Base-by-base conservation (phyloP, 2,797 vertebrate species). In the Anabas testudineus region DNA sequence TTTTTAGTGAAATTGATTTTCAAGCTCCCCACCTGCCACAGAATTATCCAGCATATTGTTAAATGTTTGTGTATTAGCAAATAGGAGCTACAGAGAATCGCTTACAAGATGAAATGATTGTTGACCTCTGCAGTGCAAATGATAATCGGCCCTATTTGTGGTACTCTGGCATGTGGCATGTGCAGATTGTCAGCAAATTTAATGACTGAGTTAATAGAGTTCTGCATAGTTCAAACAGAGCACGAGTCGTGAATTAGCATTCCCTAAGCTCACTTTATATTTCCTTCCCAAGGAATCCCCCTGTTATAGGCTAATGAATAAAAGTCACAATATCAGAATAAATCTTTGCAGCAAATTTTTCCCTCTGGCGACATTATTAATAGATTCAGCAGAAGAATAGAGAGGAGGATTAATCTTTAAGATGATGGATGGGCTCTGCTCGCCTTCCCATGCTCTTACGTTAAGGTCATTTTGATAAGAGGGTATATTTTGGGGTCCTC, bases 381-480 rank as follows among this genome's bases (percentile, higher is more conserved):
- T 93, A 93, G 92, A 93, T 90, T 88, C 82, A 73, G 80, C 73
- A 88, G 91, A 92, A 91, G 91, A 93, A 90, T 91, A 81, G 90
- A 87, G 89, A 82, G 90, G 82, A 89, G 92, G 88, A 93, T 92
- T 90, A 92, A 93, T 93, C 91, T 91, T 91, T 88, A 89, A 91
- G 85, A 83, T 93, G 93, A 94, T 93, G 91, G 91, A 94, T 93
- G 90, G 82, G 86, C 86, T 88, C 72, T 71, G 82, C 78, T 86
- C 55, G 88, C 91, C 90, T 93, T 94, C 94, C 90, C 92, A 92
- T 90, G 92, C 93, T 92, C 91, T 83, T 63, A 78, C 76, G 71
- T 76, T 89, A 88, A 93, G 93, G 93, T 94, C 93, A 91, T 93
- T 91, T 87, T 92, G 92, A 94, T 93, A 93, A 91, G 90, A 86